Evolutionary conservation across 2,797 vertebrate species (phyloP).

Genomic region (Artibeus jamaicensis): DNA sequence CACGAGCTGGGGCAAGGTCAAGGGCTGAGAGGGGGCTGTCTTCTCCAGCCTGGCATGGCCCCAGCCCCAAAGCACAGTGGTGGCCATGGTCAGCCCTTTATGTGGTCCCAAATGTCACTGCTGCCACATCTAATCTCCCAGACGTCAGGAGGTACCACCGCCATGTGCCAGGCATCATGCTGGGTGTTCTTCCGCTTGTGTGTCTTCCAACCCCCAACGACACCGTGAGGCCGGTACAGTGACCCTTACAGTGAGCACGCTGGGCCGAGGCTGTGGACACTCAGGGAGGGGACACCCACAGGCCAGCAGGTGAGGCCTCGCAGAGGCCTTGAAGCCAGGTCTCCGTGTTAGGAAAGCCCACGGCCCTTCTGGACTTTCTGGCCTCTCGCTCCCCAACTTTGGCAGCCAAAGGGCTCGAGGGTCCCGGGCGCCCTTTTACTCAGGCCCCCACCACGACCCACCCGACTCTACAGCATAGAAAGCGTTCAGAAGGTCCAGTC

Average conservation of each 20-base stretch:
- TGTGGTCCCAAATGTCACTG: accelerated
- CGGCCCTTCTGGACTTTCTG: neutral
- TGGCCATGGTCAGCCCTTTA: neutral
- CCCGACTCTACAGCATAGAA: too few species aligned
- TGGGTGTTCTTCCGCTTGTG: neutral
- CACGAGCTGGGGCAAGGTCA: neutral
- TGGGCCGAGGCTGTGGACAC: neutral
- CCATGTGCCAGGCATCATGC: neutral
- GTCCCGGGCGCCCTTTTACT: neutral
- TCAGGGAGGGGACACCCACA: neutral
- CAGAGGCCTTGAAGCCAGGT: neutral
- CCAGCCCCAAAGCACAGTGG: neutral
- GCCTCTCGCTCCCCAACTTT: neutral
- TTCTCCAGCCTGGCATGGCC: neutral
- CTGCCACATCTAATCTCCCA: neutral
- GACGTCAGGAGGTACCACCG: neutral
- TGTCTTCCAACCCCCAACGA: neutral
- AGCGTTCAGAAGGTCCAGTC: neutral
- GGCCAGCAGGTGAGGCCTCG: neutral
- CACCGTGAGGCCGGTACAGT: neutral
- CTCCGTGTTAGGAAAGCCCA: neutral
- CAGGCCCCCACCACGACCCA: neutral
- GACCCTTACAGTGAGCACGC: neutral
- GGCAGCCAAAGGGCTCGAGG: neutral
- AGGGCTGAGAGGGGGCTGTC: neutral